A percentile compares a stretch with the other conserved stretches of the same genome.
Conservation (phyloP, 92 coral and sea anemone genomes). For the Micromussa lordhowensis region DNA sequence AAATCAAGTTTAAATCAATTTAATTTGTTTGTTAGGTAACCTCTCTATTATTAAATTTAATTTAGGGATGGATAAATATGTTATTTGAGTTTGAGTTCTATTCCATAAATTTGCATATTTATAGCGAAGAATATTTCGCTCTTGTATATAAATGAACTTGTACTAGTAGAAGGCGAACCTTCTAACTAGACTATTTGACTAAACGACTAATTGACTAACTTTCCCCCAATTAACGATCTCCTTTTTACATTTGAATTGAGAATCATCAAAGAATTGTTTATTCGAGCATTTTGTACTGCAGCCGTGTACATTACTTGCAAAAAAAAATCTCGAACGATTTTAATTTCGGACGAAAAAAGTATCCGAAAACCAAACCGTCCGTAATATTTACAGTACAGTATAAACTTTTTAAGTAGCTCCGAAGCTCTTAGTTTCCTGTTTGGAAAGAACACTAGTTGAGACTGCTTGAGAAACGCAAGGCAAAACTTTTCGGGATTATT, state of each 20-base stretch:
- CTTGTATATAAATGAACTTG: conserved; percentile 10
- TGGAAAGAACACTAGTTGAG: too few relatives aligned
- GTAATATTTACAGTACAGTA: too few relatives aligned
- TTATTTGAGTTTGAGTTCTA: background rate
- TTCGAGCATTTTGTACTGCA: background rate
- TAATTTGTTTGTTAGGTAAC: background rate
- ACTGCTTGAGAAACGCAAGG: too few relatives aligned
- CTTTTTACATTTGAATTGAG: background rate
- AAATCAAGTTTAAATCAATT: background rate
- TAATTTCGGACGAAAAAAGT: too few relatives aligned
- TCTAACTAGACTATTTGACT: background rate
- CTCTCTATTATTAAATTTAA: conserved; percentile 2
- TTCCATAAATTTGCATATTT: background rate
- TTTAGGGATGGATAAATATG: background rate
- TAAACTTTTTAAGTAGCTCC: too few relatives aligned
- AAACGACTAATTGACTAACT: too few relatives aligned
- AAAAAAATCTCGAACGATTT: too few relatives aligned
- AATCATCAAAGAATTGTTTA: background rate
- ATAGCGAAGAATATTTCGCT: conserved; percentile 29
- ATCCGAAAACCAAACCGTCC: too few relatives aligned
- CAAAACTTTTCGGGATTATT: too few relatives aligned
- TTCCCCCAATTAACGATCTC: background rate
- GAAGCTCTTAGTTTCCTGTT: too few relatives aligned
- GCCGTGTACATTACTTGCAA: too few relatives aligned
- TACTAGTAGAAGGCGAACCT: background rate